These are phyloP conservation scores for Sebastes fasciatus DNA, from an alignment of 2,113 vertebrate species.

Conservation along the genomic window DNA sequence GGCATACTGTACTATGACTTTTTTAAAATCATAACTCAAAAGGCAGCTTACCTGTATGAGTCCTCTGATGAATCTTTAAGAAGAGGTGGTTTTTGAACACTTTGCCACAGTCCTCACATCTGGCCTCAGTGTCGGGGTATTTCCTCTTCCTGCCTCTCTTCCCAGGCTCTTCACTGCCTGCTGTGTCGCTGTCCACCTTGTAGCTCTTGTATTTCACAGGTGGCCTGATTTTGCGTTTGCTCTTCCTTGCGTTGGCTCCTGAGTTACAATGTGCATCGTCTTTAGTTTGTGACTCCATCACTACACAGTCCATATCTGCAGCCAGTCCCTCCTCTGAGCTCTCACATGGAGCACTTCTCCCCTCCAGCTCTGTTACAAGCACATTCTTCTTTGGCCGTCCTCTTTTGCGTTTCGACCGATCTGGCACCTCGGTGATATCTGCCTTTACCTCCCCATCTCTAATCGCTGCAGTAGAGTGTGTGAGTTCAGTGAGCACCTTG, in stretches of 20 bases:
- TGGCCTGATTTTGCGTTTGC: slow-evolving; percentile 89
- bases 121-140: slow-evolving; percentile 85
- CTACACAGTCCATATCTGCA: slow-evolving; percentile 42
- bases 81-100: slow-evolving; percentile 95
- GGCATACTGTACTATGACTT: neutral
- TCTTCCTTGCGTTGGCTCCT: slow-evolving; percentile 77
- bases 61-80: slow-evolving; percentile 92
- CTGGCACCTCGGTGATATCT: neutral
- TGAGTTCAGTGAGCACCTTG: slow-evolving; percentile 84
- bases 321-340: neutral
- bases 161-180: slow-evolving; percentile 80
- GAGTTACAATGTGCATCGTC: slow-evolving; percentile 83
- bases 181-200: slow-evolving; percentile 85
- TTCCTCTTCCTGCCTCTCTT: slow-evolving; percentile 87
- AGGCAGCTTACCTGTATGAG: slow-evolving; percentile 89
- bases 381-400: slow-evolving; percentile 88
- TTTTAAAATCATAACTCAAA: neutral
- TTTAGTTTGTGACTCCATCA: slow-evolving; percentile 44
- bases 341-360: neutral
- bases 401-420: slow-evolving; percentile 86
- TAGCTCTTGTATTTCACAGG: slow-evolving; percentile 91
- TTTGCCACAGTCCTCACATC: slow-evolving; percentile 94
- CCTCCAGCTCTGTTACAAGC: neutral
- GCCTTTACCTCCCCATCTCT: neutral
- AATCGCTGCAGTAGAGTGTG: neutral